Percentiles rank a stretch among this genome's conserved stretches.
phyloP scores from a whole-genome alignment of 2,797 vertebrate species.

The Galagoides demidoff region DNA sequence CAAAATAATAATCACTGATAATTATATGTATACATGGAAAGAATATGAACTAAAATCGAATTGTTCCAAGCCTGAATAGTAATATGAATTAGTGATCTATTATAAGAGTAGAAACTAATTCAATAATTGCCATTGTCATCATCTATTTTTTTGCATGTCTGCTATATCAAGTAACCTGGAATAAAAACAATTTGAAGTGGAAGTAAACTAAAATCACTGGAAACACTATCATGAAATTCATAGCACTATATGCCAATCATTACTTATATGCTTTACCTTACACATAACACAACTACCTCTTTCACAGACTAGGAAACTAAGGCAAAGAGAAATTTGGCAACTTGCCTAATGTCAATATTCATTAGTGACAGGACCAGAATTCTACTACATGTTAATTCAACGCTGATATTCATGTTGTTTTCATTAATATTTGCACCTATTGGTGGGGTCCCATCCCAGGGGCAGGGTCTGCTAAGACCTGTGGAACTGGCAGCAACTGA shows the following conservation, averaged over 20 bases:
- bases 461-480: no score
- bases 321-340: neutral
- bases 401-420: neutral
- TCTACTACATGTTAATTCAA: neutral
- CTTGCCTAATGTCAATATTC: neutral
- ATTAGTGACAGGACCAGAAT: neutral
- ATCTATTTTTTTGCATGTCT: neutral
- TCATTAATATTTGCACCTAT: neutral
- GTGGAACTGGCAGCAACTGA: no score
- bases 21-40: neutral
- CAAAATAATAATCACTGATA: constrained; percentile 24
- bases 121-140: neutral
- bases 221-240: neutral
- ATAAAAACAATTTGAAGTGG: neutral
- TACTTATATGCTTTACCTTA: neutral
- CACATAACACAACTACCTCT: neutral
- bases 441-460: no score
- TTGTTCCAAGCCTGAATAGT: neutral
- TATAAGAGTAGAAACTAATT: neutral
- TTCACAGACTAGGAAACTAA: neutral
- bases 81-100: neutral
- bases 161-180: neutral
- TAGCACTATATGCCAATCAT: neutral
- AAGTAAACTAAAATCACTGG: neutral
- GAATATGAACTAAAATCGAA: neutral